Base-by-base conservation (phyloP, 2,888 invertebrate genomes). In the Euproctis similis region DNA sequence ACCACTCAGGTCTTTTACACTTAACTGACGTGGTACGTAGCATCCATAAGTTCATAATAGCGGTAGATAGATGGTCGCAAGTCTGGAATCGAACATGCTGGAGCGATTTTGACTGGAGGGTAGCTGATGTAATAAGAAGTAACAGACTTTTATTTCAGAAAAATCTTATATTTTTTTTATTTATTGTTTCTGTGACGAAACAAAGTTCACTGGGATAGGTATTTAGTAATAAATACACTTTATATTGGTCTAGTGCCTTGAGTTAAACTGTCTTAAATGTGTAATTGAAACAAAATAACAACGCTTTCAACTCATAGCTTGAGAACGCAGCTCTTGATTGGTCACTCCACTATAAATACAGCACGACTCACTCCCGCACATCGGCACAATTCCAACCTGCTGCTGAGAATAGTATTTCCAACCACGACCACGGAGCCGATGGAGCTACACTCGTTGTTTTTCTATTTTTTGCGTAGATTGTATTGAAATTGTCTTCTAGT, bases 361-460 rank as follows among this genome's bases (percentile, higher is more conserved):
- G 34, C 26, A 50, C 70, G 68, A 70, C 62, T 74, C 72, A 72
- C 60, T 64, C 60, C 46, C 57, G 56, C 63, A 44, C 55, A 53
- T 60, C 72, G 76, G 76, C 76, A 76, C 68, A 60, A 65, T 68
- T 76, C 74, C 76, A 69, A 70, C 28, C 35, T 27, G 30, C 35
- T 27, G 30, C 37, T 34, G 42, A 43, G 36, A 41, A 16, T 30
- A 22, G 19, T 31, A 29, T 52, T 64, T 63, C 50, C 55, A 59
- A 42, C 58, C 42, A 39, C 36, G 12, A 21, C 26, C 37, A 45
- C 43, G 31, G 35, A 23, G n/a, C 2, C 23, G 18, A 40, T n/a
- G n/a, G n/a, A n/a, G n/a, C n/a, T n/a, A 47, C 31, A 44, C 27
- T 19, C 39, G 32, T 34, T 29, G 35, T 26, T 21, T 38, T 16